Conservation (phyloP, 2,113 vertebrate genomes). For the Tor tambroides region DNA sequence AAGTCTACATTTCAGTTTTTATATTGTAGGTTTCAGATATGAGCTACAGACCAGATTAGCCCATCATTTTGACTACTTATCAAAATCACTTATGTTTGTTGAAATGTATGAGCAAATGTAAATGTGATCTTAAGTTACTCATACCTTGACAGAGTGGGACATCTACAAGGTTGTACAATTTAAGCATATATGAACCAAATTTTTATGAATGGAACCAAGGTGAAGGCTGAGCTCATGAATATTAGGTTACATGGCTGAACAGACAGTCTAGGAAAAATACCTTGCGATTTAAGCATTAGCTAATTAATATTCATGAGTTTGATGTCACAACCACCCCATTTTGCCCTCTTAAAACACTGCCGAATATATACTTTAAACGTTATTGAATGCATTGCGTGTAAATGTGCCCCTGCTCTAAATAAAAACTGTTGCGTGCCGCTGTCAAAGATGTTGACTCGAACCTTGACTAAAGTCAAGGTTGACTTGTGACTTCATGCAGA, state of each 20-base stretch:
- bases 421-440: background rate
- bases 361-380: background rate
- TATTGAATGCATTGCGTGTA: background rate
- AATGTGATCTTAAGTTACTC: background rate
- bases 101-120: background rate
- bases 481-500: slow-evolving; percentile 11
- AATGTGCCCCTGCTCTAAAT: background rate
- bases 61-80: background rate
- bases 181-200: background rate
- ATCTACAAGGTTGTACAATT: background rate
- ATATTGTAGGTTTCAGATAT: background rate
- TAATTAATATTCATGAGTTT: background rate
- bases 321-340: background rate
- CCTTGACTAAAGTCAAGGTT: background rate
- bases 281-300: background rate
- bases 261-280: background rate
- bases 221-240: background rate
- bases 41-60: background rate
- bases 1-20: background rate
- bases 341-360: background rate
- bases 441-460: background rate
- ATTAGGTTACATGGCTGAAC: background rate
- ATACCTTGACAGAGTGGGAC: background rate
- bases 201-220: background rate
- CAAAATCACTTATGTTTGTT: background rate